Percentiles rank a stretch among this genome's conserved stretches.
phyloP scores from a whole-genome alignment of 1,140 invertebrate species.

The Caerostris extrusa region DNA sequence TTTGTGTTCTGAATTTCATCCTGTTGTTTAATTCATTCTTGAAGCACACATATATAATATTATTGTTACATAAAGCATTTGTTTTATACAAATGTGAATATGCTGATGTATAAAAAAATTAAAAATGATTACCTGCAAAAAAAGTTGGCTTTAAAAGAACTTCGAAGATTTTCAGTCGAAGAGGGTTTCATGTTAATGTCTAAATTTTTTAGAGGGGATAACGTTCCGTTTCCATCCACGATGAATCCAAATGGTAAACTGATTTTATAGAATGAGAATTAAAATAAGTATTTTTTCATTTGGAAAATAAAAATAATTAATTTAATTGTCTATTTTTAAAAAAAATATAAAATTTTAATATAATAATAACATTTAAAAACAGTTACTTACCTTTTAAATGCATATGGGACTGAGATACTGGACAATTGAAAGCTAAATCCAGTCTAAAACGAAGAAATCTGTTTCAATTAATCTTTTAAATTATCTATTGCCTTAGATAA shows the following conservation, averaged over 20 bases:
- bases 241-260: conserved; percentile 49
- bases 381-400: conserved; percentile 31
- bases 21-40: no score
- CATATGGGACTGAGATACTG: not conserved
- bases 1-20: no score
- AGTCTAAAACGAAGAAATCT: not conserved
- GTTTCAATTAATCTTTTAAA: not conserved
- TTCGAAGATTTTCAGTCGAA: not conserved
- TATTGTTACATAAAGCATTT: no score
- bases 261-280: not conserved
- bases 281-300: not conserved
- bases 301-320: not conserved
- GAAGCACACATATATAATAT: no score
- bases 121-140: not conserved
- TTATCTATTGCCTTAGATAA: not conserved
- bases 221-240: not conserved
- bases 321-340: not conserved
- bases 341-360: not conserved
- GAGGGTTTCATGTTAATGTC: not conserved
- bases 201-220: not conserved
- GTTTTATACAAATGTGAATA: no score
- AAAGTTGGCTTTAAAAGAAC: not conserved
- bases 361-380: not conserved
- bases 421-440: conserved; percentile 25
- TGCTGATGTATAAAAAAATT: no score